Evolutionary conservation across 2,797 vertebrate species (phyloP), one percentile per base, ranked within the genome.

Genomic region (Pseudochirops corinnae): DNA sequence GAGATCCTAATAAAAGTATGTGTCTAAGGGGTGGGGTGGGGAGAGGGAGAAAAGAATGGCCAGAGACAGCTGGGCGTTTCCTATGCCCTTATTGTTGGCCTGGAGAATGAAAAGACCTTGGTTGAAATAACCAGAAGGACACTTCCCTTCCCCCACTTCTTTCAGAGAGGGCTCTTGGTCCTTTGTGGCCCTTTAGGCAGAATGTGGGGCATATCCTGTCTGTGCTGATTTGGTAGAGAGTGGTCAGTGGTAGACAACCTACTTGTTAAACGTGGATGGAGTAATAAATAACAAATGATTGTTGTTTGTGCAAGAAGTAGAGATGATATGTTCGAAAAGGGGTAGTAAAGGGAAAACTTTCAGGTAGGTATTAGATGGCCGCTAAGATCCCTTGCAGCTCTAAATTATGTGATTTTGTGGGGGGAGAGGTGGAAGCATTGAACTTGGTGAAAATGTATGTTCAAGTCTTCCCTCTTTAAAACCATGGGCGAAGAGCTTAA

Each of bases 11-110:
- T 92, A 21, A 39, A 21, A 55, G 5, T 57, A 94, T 16, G 28
- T 96, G 90, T 39, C n/a, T 18, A 91, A 94, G 92, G 94, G 31
- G 67, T n/a, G 60, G 95, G 52, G 33, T n/a, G 56, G 39, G 18
- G 18, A 46, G 39, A n/a, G 62, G 33, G 60, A 67, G 60, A 5
- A 67, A 5, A 33, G 60, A 13, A 67, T 67, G 12, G 31, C 31
- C 1, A 33, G 60, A 67, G 74, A 82, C 29, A 10, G n/a, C n/a
- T 33, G 21, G 29, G n/a, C 2, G 21, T 82, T 82, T 82, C 39
- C 21, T 82, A 1, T 46, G n/a, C 46, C 18, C 52, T 91, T 90
- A 92, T 52, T 16, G 46, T 18, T 90, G 52, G 56, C 16, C 50
- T 87, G 24, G 55, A 29, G 58, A 53, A 2, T 58, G 55, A 53